Conservation (phyloP, 2,888 invertebrate genomes). For the Watsonalla binaria region DNA sequence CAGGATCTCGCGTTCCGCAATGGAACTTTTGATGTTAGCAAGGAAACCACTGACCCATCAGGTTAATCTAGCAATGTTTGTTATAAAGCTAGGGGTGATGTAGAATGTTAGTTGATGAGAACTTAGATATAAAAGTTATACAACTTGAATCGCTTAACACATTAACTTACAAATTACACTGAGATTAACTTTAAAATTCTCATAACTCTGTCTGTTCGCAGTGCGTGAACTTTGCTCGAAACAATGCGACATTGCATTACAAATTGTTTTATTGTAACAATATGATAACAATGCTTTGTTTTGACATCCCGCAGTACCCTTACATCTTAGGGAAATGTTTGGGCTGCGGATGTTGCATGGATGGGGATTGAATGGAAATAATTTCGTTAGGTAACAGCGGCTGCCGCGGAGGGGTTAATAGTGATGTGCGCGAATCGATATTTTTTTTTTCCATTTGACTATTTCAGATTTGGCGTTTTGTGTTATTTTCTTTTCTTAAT, state of each 20-base stretch:
- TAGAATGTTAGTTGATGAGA: too few relatives aligned
- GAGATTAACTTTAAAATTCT: neutral
- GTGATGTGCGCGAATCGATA: neutral
- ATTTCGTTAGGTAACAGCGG: constrained; percentile 11
- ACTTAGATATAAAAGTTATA: too few relatives aligned
- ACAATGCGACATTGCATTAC: neutral
- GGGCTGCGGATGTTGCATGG: constrained; percentile 39
- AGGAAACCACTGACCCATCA: too few relatives aligned
- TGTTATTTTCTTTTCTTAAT: too few relatives aligned
- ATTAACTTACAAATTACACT: neutral
- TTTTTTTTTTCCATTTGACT: neutral
- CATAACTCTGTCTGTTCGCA: neutral
- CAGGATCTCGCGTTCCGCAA: too few relatives aligned
- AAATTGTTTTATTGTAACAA: neutral
- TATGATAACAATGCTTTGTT: neutral
- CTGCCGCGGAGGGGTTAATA: constrained; percentile 30
- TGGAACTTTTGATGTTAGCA: too few relatives aligned
- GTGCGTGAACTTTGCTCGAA: neutral
- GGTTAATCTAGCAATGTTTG: too few relatives aligned
- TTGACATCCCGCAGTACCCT: neutral
- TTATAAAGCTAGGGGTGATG: too few relatives aligned
- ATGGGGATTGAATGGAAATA: constrained; percentile 54
- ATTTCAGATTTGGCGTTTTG: neutral
- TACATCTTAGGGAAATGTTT: neutral
- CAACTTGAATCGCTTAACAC: neutral